These are phyloP conservation scores for Thymelicus lineola DNA, from an alignment of 2,888 invertebrate species.

Conservation along the genomic window DNA sequence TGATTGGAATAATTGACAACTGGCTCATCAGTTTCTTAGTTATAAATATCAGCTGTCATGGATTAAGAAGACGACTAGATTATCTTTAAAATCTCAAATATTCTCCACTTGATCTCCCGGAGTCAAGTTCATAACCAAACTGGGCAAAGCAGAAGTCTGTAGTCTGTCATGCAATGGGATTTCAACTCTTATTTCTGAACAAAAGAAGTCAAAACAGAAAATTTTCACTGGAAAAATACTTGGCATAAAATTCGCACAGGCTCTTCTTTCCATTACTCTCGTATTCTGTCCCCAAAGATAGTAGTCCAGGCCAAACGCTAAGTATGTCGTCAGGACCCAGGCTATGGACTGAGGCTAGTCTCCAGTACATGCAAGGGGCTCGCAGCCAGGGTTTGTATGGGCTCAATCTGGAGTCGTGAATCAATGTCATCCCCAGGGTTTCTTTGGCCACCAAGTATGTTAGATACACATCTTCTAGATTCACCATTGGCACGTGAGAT, in stretches of 20 bases:
- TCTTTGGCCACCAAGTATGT: conserved; percentile 88
- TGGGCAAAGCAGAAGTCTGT: background rate
- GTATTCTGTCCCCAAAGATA: conserved; percentile 42
- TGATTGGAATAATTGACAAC: too few relatives aligned
- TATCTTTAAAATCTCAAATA: too few relatives aligned
- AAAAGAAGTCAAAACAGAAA: conserved; percentile 48
- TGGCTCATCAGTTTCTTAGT: too few relatives aligned
- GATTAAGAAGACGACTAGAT: too few relatives aligned
- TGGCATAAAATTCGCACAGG: conserved; percentile 51
- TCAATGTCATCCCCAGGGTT: conserved; percentile 75
- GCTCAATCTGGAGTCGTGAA: conserved; percentile 84
- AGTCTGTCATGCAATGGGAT: background rate
- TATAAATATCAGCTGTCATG: too few relatives aligned
- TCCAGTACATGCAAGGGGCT: conserved; percentile 61
- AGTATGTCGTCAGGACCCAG: conserved; percentile 55
- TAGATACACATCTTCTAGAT: conserved; percentile 90
- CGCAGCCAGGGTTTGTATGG: conserved; percentile 57
- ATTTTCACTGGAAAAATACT: conserved; percentile 51
- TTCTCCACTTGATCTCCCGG: too few relatives aligned
- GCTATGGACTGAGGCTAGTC: conserved; percentile 60
- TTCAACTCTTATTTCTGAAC: background rate
- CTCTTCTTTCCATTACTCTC: conserved; percentile 29
- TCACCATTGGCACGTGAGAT: conserved; percentile 84
- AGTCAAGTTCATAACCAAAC: too few relatives aligned
- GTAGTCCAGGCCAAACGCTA: conserved; percentile 54